Percentiles rank a stretch among this genome's conserved stretches.
phyloP scores from a whole-genome alignment of 1,140 invertebrate genomes.

The Magallana angulata region DNA sequence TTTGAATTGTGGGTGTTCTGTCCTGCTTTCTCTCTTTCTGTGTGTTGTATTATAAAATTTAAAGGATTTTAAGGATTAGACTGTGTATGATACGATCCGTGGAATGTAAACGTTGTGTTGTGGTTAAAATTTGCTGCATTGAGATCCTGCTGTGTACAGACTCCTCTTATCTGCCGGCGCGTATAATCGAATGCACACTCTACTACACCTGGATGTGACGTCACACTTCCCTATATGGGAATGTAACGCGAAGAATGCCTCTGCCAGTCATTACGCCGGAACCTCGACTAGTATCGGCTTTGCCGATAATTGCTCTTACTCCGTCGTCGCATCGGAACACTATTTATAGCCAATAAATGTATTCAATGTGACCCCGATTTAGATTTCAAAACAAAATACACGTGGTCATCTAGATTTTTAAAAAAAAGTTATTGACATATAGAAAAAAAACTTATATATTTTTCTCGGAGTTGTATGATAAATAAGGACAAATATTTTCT shows the following conservation, averaged over 20 bases:
- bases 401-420: conserved; percentile 1
- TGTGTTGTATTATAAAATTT: background rate
- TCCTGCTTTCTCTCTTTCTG: background rate
- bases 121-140: conserved; percentile 25
- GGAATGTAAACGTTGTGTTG: background rate
- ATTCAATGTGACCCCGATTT: conserved; percentile 26
- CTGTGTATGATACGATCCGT: background rate
- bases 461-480: background rate
- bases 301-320: conserved; percentile 52
- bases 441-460: background rate
- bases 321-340: conserved; percentile 27
- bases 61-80: conserved; percentile 7
- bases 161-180: background rate
- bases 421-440: background rate
- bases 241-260: conserved; percentile 73
- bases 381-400: conserved; percentile 30
- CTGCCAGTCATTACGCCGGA: conserved; percentile 55
- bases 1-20: background rate
- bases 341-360: conserved; percentile 21
- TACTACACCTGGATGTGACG: conserved; percentile 62
- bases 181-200: background rate
- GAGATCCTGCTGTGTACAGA: conserved; percentile 11
- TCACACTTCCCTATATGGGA: conserved; percentile 74
- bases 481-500: background rate
- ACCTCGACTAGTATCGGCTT: conserved; percentile 60